Evolutionary conservation across 2,888 invertebrate species (phyloP), one percentile per base, ranked within the genome.

Genomic region (Catocala fraxini): DNA sequence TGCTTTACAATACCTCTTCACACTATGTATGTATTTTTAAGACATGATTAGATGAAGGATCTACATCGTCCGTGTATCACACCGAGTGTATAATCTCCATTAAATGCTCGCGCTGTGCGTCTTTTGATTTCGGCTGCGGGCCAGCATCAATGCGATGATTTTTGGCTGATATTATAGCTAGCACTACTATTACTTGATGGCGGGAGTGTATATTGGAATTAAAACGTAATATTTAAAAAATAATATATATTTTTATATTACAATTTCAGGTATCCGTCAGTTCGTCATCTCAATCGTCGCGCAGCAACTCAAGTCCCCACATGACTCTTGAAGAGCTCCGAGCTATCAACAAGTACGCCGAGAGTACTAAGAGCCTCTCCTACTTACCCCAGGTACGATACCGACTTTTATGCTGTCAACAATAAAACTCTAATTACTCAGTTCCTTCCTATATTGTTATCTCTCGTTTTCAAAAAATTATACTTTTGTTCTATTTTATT

Each of bases 281-380:
- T 62, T 97, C 97, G 41, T 97, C 96, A 52, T 96, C 96, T 64
- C 96, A 96, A 81, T 96, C 96, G 56, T 97, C 97, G 5, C 95
- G 96, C 81, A 95, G 95, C 70, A 96, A 96, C 85, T 95, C 96
- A 49, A 96, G 95, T 75, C 96, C 96, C 46, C 95, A 96, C 87
- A 95, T 96, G 90, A 97, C 97, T 11, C 92, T 98, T 82, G 98
- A 98, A 76, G 98, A 98, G 88, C 94, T 98, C 56, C 95, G 97
- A 70, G 97, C 97, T 68, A 97, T 98, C 80, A 98, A 98, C 95
- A 96, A 97, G 83, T 98, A 98, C 89, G 98, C 98, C 25, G 98
- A 98, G 93, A 98, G 98, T 91, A 98, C 98, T 65, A 97, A 97
- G 90, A 98, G 98, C 89, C 96, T 98, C 83, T 97, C 98, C 82